A percentile compares a stretch with the other conserved stretches of the same genome.
These are phyloP conservation scores for Gila orcuttii DNA, from an alignment of 2,113 vertebrate genomes.

Conservation along the genomic window DNA sequence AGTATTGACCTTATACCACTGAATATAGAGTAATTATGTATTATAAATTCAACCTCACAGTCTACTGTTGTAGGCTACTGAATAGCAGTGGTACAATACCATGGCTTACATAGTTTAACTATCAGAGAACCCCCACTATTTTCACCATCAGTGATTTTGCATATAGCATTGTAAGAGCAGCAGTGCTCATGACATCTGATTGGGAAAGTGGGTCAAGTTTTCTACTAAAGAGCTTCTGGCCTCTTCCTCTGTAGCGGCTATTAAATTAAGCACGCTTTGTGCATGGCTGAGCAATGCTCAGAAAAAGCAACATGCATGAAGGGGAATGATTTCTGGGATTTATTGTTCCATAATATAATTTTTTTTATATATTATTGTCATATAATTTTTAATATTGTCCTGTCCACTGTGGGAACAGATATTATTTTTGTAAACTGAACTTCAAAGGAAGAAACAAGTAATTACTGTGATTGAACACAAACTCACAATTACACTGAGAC, in stretches of 20 bases:
- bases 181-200: slow-evolving; percentile 75
- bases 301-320: slow-evolving; percentile 45
- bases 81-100: background rate
- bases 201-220: slow-evolving; percentile 92
- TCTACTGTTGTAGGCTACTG: background rate
- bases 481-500: background rate
- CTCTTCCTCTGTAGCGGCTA: slow-evolving; percentile 84
- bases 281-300: slow-evolving; percentile 77
- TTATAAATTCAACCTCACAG: background rate
- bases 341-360: background rate
- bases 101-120: background rate
- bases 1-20: background rate
- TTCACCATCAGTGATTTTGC: background rate
- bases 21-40: background rate
- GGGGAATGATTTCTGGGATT: background rate
- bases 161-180: slow-evolving; percentile 44
- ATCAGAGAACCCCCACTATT: background rate
- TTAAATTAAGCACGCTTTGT: slow-evolving; percentile 94
- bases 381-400: background rate
- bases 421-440: background rate
- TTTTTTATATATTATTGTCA: background rate
- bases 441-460: background rate
- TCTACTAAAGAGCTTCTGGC: slow-evolving; percentile 82
- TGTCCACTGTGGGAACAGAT: background rate
- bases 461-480: background rate